Conservation (phyloP, 1,140 invertebrate species). For the Tyrophagus putrescentiae region DNA sequence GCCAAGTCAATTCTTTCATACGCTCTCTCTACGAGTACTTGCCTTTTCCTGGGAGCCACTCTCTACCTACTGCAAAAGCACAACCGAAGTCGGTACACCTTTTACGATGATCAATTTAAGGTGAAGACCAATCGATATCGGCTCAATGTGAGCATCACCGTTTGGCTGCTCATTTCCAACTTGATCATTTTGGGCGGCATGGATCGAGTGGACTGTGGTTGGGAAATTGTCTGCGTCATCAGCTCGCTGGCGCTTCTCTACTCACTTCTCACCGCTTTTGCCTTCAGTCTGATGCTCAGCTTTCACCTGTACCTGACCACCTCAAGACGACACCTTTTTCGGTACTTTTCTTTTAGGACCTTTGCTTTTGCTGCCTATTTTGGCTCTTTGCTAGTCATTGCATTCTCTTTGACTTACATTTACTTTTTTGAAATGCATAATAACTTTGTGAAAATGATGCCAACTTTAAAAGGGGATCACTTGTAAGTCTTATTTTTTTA, state of each 20-base stretch:
- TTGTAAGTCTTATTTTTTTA: too few relatives aligned
- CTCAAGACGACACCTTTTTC: neutral
- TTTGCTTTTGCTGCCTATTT: neutral
- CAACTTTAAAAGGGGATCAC: too few relatives aligned
- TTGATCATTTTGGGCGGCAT: neutral
- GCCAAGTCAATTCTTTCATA: constrained; percentile 20
- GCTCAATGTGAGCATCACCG: neutral
- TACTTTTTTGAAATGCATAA: neutral
- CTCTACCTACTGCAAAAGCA: constrained; percentile 27
- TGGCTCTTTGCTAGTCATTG: neutral
- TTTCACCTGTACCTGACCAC: constrained; percentile 33
- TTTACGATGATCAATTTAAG: neutral
- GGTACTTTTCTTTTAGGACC: neutral
- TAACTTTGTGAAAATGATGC: neutral
- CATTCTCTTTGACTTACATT: neutral
- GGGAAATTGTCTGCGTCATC: neutral
- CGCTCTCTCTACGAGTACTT: constrained; percentile 8
- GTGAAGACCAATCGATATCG: neutral
- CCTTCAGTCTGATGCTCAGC: constrained; percentile 38
- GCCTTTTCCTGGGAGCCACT: neutral
- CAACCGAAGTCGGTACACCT: constrained; percentile 28
- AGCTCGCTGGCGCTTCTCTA: constrained; percentile 33
- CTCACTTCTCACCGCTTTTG: constrained; percentile 34
- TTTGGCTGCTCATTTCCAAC: neutral
- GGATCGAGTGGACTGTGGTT: neutral